These are phyloP conservation scores for Baryphthengus martii DNA, from an alignment of 2,113 vertebrate genomes.

Conservation along the genomic window DNA sequence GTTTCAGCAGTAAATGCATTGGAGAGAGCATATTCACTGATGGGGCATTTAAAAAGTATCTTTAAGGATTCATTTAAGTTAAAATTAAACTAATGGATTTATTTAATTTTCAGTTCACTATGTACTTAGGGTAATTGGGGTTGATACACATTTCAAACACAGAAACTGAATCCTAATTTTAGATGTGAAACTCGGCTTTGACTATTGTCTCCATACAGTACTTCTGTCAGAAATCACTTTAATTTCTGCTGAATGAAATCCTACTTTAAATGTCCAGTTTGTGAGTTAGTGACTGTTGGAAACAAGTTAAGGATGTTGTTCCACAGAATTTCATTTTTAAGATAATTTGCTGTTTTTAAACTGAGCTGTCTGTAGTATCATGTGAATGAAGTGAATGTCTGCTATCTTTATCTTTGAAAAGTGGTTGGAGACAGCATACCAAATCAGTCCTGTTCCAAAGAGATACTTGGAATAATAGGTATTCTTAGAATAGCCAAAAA, in stretches of 20 bases:
- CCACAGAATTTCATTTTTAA: neutral
- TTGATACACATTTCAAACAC: constrained; percentile 10
- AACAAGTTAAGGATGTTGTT: neutral
- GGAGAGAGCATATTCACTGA: neutral
- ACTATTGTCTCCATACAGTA: neutral
- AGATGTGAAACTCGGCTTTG: neutral
- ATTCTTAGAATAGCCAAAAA: neutral
- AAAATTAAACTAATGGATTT: constrained; percentile 35
- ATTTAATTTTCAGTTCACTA: constrained; percentile 27
- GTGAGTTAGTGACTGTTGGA: neutral
- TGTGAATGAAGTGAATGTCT: neutral
- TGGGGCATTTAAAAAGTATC: neutral
- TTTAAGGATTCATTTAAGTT: constrained; percentile 28
- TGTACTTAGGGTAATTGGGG: constrained; percentile 1
- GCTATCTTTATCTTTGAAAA: neutral
- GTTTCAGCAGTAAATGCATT: neutral
- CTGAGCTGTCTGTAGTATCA: neutral
- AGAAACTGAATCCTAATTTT: neutral
- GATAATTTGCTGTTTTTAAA: neutral
- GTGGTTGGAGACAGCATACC: neutral
- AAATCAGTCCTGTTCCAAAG: neutral
- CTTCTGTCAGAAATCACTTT: neutral
- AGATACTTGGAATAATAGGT: neutral
- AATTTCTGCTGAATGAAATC: neutral
- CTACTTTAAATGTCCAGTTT: neutral